Conservation (phyloP, 1,140 invertebrate species). For the Drosophila tropicalis region DNA sequence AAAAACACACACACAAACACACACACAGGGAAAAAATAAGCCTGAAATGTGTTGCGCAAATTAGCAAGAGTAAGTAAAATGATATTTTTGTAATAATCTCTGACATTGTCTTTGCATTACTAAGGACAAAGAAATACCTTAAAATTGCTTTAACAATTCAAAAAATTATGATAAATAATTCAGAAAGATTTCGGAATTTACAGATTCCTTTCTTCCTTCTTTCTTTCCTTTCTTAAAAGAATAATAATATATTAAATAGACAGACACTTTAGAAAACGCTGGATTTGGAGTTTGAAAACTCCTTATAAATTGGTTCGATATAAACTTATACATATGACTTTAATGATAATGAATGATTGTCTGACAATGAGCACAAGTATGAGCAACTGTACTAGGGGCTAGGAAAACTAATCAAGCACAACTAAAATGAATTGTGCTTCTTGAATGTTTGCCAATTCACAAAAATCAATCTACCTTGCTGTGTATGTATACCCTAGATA, state of each 20-base stretch:
- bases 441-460: neutral
- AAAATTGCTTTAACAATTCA: neutral
- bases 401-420: neutral
- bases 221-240: too few species aligned
- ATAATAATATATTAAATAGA: too few species aligned
- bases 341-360: too few species aligned
- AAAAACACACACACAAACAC: constrained; percentile 13
- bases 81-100: constrained; percentile 47
- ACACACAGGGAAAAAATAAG: neutral
- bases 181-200: too few species aligned
- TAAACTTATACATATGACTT: too few species aligned
- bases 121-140: neutral
- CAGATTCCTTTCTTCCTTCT: too few species aligned
- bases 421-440: neutral
- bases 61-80: constrained; percentile 68
- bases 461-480: constrained; percentile 20
- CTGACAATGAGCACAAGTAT: too few species aligned
- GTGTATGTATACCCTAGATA: constrained; percentile 31
- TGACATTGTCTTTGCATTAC: neutral
- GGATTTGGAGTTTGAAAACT: too few species aligned
- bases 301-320: too few species aligned
- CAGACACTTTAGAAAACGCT: too few species aligned
- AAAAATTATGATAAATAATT: neutral
- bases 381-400: too few species aligned
- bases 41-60: constrained; percentile 57